Conservation (phyloP, 2,888 invertebrate genomes). For the Taenaris catops region DNA sequence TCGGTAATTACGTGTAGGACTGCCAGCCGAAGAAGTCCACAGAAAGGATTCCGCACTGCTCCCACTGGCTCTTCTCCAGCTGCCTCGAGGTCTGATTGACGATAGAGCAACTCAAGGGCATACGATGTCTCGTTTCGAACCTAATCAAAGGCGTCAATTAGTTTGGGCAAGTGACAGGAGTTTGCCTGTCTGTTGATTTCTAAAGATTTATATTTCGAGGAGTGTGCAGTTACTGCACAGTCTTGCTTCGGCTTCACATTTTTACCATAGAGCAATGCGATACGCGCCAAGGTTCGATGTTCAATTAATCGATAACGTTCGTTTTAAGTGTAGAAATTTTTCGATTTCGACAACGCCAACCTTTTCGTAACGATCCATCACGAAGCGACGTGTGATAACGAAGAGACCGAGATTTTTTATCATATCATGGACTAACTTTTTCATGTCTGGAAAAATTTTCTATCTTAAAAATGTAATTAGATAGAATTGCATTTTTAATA, state of each 20-base stretch:
- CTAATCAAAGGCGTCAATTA: constrained; percentile 63
- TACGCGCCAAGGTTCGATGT: too few relatives aligned
- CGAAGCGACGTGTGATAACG: constrained; percentile 57
- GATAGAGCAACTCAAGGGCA: constrained; percentile 86
- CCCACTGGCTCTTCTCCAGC: constrained; percentile 82
- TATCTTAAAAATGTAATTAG: too few relatives aligned
- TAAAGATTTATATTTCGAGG: too few relatives aligned
- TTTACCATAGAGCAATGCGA: too few relatives aligned
- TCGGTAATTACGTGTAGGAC: constrained; percentile 86
- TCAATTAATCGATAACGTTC: too few relatives aligned
- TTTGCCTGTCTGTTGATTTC: too few relatives aligned
- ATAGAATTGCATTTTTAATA: neutral
- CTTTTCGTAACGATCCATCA: constrained; percentile 64
- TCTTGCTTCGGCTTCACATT: too few relatives aligned
- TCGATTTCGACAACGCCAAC: constrained; percentile 29
- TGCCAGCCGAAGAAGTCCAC: constrained; percentile 85
- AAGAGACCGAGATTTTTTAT: constrained; percentile 58
- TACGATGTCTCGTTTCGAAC: constrained; percentile 88
- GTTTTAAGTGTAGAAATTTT: neutral
- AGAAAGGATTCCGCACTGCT: constrained; percentile 86
- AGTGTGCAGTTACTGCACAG: too few relatives aligned
- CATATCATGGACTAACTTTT: constrained; percentile 44
- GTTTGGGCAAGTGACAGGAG: too few relatives aligned
- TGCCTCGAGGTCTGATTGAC: constrained; percentile 84
- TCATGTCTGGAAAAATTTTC: constrained; percentile 38